Evolutionary conservation across 2,797 vertebrate genomes (phyloP), one percentile per base, ranked within the genome.

Genomic region (Megaceryle alcyon): DNA sequence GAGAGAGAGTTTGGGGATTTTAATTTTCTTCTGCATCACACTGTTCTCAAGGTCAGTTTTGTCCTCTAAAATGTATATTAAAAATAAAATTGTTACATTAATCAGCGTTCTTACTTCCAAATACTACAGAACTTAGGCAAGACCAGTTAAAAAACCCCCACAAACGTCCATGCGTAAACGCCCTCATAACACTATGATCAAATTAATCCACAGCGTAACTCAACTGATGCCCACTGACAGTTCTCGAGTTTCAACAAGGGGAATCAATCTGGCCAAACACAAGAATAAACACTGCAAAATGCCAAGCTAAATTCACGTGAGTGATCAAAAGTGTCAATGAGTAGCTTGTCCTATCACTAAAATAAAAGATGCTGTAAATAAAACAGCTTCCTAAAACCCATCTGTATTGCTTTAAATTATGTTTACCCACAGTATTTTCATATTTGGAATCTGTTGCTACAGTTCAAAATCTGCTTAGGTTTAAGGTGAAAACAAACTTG

Each of bases 21-120:
- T 99, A 98, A 99, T 99, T 99, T 99, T 99, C 98, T 99, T 99
- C 98, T 99, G 99, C 98, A 99, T 99, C 98, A 99, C 99, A 98
- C 98, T 99, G 97, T 99, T 99, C 98, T 99, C 99, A 98, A 99
- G 99, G 98, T 99, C 99, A 97, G 99, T 99, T 98, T 99, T 98
- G 98, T 99, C 99, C 98, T 99, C 99, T 99, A 98, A 98, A 97
- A 98, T 44, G 96, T 88, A 95, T 91, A 98, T 92, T 96, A 97
- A 97, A 97, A 98, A 97, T 98, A 97, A 96, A 98, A 87, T 96
- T 86, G 88, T 97, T 95, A 98, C 71, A 95, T 96, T 96, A 96
- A 94, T 97, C 88, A 96, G 66, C 66, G 49, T 60, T 96, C 72
- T 95, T 92, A 95, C 77, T 88, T 96, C 77, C 88, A 97, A 97